Conservation (phyloP, 2,797 vertebrate species). For the Carcharodon carcharias region DNA sequence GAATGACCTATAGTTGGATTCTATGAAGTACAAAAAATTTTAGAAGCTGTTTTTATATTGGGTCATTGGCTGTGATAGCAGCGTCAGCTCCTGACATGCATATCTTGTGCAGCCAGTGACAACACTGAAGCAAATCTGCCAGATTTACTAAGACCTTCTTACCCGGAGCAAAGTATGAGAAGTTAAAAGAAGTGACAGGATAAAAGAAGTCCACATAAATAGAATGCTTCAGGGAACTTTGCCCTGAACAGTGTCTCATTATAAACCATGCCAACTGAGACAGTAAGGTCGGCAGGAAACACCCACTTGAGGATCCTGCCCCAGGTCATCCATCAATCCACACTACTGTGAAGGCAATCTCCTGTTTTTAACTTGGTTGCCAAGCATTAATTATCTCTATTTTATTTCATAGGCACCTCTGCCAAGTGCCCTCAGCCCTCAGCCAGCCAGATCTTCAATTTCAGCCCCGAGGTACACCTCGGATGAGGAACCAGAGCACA, state of each 20-base stretch:
- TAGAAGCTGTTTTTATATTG: background rate
- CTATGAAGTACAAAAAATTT: background rate
- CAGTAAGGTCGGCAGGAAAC: no score
- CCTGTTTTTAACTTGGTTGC: no score
- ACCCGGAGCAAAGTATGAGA: background rate
- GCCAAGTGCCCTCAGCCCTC: no score
- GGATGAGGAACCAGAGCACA: background rate
- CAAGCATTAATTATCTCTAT: no score
- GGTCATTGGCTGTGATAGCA: background rate
- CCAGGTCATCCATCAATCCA: no score
- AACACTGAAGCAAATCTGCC: background rate
- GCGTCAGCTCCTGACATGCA: background rate
- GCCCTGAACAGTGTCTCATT: background rate
- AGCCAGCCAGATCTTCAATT: no score
- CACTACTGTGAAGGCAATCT: no score
- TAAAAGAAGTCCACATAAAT: background rate
- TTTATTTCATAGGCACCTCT: no score
- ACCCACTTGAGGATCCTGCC: no score
- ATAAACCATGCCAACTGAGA: no score
- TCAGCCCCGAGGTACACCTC: no score
- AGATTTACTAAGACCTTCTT: background rate
- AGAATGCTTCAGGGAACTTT: background rate
- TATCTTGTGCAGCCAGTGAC: background rate
- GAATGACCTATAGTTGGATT: background rate
- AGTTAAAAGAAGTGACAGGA: background rate